Base-by-base conservation (phyloP, 2,113 vertebrate genomes). In the Triplophysa tibetana region DNA sequence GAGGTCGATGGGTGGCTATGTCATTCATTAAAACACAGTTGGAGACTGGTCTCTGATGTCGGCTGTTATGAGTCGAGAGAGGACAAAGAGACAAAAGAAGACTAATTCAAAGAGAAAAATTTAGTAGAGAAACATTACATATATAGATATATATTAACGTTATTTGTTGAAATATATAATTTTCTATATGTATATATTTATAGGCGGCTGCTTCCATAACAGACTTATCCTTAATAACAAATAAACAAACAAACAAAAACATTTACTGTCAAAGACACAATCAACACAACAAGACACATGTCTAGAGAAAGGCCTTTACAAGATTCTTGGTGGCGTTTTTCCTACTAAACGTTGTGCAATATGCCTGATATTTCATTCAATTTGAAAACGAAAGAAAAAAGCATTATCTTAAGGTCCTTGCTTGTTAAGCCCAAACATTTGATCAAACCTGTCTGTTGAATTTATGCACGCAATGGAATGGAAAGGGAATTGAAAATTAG, bases 31-130 rank as follows among this genome's bases (percentile, higher is more conserved):
- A 75, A 91, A 92, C 91, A 92, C 91, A 92, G 91, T 91, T 89
- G 86, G 74, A 67, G 90, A 90, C 88, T 90, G 91, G 92, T 92
- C 89, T 92, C 91, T 92, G 89, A 85, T 90, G 89, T 87, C 88
- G 83, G 90, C 83, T 80, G 84, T 85, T 80, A 80, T 79, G 82
- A 88, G 89, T 92, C 89, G 29, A 91, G 86, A 84, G 87, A 83
- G 83, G 88, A 92, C 88, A 74, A 88, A 90, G 87, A 84, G 77
- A 88, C 85, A 91, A 87, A 84, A 89, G 90, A 92, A 86, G 85
- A 93, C 88, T 84, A 83, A 84, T 89, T 90, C 85, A 88, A 90
- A 76, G 75, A 90, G 89, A 90, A 76, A 87, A 91, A 89, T 91
- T 88, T 88, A 88, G 89, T 88, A 82, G 86, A 89, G 89, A 91